Evolutionary conservation across 2,113 vertebrate genomes (phyloP).

Genomic region (Chitala chitala): DNA sequence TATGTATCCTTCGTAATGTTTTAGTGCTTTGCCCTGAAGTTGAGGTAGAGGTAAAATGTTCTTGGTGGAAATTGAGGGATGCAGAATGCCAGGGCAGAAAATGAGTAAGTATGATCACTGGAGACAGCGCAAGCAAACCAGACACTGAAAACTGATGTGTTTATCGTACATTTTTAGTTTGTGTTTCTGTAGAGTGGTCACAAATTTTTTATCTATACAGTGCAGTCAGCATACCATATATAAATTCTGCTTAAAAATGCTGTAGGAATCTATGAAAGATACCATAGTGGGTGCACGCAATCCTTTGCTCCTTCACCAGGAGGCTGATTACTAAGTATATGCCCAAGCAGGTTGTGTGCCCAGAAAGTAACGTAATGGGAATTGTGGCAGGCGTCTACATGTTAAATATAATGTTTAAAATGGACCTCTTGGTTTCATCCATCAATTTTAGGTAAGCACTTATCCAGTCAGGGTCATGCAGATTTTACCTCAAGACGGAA

Average conservation of each 20-base stretch:
- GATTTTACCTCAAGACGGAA: neutral
- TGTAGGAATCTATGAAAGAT: neutral
- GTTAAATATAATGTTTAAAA: slow-evolving; percentile 16
- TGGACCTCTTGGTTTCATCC: neutral
- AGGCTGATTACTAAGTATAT: slow-evolving; percentile 1
- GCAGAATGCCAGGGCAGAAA: no score
- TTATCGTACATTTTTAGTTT: neutral
- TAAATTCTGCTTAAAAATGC: neutral
- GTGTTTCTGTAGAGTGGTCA: neutral
- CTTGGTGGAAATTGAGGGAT: neutral
- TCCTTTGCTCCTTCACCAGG: neutral
- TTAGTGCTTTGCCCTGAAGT: neutral
- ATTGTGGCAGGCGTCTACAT: slow-evolving; percentile 11
- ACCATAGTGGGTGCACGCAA: neutral
- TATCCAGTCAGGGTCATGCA: neutral
- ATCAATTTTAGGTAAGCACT: slow-evolving; percentile 2
- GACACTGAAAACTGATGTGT: neutral
- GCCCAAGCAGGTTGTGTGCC: neutral
- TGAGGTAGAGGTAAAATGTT: neutral
- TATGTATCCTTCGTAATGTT: no score
- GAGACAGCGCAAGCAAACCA: neutral
- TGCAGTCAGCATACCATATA: neutral
- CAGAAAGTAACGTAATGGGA: slow-evolving; percentile 13
- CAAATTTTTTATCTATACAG: no score
- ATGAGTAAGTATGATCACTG: neutral